Evolutionary conservation across 2,113 vertebrate species (phyloP).

Genomic region (Psilopsiagon aurifrons): DNA sequence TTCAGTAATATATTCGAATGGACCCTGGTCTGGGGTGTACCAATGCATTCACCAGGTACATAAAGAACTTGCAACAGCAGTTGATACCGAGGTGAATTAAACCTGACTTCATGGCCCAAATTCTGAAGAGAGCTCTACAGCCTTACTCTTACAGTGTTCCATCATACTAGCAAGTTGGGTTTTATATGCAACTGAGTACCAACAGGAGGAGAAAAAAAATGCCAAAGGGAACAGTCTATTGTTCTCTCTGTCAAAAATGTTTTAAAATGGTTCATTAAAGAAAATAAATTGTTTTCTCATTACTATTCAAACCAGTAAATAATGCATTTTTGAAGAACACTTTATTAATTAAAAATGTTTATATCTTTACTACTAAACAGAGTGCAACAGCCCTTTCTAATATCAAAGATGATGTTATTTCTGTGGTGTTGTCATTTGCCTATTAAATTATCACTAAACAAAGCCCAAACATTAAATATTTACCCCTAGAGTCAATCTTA

Average conservation of each 20-base stretch:
- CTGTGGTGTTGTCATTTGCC: background rate
- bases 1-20: background rate
- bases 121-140: background rate
- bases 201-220: background rate
- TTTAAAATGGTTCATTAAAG: conserved; percentile 68
- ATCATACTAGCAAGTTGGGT: background rate
- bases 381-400: conserved; percentile 10
- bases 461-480: conserved; percentile 43
- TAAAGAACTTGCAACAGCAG: background rate
- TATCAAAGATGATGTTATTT: conserved; percentile 24
- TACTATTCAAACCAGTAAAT: conserved; percentile 68
- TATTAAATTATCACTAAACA: conserved; percentile 40
- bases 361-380: conserved; percentile 42
- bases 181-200: background rate
- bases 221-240: conserved; percentile 30
- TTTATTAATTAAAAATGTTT: conserved; percentile 77
- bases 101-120: background rate
- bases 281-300: conserved; percentile 68
- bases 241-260: conserved; percentile 52
- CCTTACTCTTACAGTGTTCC: background rate
- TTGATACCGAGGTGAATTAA: background rate
- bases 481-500: background rate
- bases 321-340: conserved; percentile 66
- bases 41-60: background rate
- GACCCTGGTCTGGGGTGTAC: background rate